Conservation (phyloP, 2,113 vertebrate species). For the Rousettus leschenaultii region DNA sequence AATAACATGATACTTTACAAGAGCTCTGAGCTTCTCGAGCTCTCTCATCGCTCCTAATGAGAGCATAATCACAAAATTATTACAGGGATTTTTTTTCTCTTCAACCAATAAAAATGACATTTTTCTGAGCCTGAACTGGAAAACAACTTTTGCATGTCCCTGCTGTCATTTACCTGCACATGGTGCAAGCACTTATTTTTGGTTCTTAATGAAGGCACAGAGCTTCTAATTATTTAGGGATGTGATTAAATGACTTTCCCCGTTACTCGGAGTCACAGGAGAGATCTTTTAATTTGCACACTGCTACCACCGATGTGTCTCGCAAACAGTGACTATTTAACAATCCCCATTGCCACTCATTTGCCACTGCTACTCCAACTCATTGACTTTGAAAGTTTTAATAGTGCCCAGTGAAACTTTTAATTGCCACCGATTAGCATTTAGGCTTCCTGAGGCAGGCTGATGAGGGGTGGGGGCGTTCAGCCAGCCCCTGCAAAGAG, state of each 20-base stretch:
- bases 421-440: conserved; percentile 66
- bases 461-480: conserved; percentile 5
- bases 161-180: conserved; percentile 75
- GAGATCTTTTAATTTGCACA: conserved; percentile 75
- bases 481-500: not conserved
- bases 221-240: conserved; percentile 76
- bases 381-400: conserved; percentile 77
- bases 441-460: conserved; percentile 45
- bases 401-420: conserved; percentile 73
- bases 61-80: conserved; percentile 73
- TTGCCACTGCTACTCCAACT: conserved; percentile 60
- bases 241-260: conserved; percentile 74
- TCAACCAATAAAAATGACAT: conserved; percentile 73
- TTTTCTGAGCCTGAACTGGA: conserved; percentile 66
- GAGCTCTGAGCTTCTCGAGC: conserved; percentile 58
- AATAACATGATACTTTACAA: conserved; percentile 70
- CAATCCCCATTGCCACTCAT: conserved; percentile 68
- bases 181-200: conserved; percentile 68
- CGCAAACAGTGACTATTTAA: conserved; percentile 69
- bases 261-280: conserved; percentile 70
- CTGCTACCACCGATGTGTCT: conserved; percentile 59
- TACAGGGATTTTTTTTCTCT: conserved; percentile 50
- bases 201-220: conserved; percentile 72
- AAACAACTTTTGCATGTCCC: conserved; percentile 71
- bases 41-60: conserved; percentile 62